Percentiles rank a stretch among this genome's conserved stretches.
These are phyloP conservation scores for Tichodroma muraria DNA, from an alignment of 2,113 vertebrate species.

Conservation along the genomic window DNA sequence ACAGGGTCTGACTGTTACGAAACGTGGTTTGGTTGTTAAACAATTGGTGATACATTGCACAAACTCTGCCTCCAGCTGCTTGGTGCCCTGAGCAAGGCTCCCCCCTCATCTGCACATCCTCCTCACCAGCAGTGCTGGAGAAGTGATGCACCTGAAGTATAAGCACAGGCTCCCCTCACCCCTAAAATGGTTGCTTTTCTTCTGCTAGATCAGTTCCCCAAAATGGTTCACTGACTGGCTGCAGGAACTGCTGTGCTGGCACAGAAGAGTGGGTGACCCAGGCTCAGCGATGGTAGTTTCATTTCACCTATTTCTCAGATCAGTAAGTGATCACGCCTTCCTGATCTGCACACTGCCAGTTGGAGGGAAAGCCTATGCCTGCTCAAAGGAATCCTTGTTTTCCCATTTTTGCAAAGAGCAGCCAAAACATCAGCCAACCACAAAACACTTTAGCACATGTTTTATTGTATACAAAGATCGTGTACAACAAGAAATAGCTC, in stretches of 20 bases:
- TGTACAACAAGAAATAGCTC: background rate
- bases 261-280: background rate
- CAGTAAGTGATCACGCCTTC: fast-evolving
- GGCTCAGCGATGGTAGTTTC: background rate
- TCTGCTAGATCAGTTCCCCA: conserved; percentile 33
- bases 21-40: background rate
- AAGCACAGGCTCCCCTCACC: background rate
- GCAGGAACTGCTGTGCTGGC: background rate
- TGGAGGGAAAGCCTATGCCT: background rate
- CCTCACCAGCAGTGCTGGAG: background rate
- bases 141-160: background rate
- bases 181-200: background rate
- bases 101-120: background rate
- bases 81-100: background rate
- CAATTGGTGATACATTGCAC: fast-evolving
- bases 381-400: background rate
- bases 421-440: background rate
- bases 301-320: background rate
- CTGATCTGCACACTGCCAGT: background rate
- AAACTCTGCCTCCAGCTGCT: background rate
- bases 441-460: background rate
- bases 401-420: background rate
- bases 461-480: background rate
- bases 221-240: conserved; percentile 5
- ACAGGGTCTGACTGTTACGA: background rate